A percentile compares a stretch with the other conserved stretches of the same genome.
Conservation (phyloP, 2,113 vertebrate genomes). For the Kryptolebias marmoratus region DNA sequence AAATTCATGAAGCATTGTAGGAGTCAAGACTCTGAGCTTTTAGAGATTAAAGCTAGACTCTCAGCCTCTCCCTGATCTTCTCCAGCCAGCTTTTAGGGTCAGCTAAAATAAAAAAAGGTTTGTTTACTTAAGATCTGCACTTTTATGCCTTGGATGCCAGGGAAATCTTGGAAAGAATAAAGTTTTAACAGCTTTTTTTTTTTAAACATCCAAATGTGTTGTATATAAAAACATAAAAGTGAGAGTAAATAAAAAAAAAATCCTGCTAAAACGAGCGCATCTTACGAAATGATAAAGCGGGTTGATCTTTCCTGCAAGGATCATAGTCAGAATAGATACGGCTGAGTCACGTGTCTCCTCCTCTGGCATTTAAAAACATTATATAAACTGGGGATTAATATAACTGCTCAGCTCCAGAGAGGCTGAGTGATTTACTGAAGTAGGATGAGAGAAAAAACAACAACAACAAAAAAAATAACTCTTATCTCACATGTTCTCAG, state of each 20-base stretch:
- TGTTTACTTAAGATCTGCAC: conserved; percentile 38
- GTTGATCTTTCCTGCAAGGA: conserved; percentile 18
- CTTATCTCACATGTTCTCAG: conserved; percentile 40
- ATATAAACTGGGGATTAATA: conserved; percentile 74
- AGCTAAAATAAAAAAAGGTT: conserved; percentile 46
- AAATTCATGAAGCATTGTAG: conserved; percentile 19
- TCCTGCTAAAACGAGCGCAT: conserved; percentile 1
- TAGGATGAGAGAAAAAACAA: conserved; percentile 47
- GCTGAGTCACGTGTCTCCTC: conserved; percentile 65
- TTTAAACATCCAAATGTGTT: not conserved
- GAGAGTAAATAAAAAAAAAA: not conserved
- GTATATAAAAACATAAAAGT: not conserved
- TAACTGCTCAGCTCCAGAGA: conserved; percentile 61
- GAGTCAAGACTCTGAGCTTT: conserved; percentile 21
- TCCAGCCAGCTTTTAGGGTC: conserved; percentile 50
- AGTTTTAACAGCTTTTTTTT: conserved; percentile 3
- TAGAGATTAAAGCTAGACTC: conserved; percentile 61
- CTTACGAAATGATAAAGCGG: not conserved
- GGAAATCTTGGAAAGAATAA: conserved; percentile 13
- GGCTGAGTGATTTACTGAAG: conserved; percentile 51
- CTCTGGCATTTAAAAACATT: conserved; percentile 69
- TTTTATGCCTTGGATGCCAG: conserved; percentile 27
- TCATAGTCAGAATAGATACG: conserved; percentile 46
- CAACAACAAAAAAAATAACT: conserved; percentile 20
- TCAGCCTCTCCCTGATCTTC: conserved; percentile 30